phyloP scores from a whole-genome alignment of 2,888 invertebrate genomes.

The Cephus pygmeus region DNA sequence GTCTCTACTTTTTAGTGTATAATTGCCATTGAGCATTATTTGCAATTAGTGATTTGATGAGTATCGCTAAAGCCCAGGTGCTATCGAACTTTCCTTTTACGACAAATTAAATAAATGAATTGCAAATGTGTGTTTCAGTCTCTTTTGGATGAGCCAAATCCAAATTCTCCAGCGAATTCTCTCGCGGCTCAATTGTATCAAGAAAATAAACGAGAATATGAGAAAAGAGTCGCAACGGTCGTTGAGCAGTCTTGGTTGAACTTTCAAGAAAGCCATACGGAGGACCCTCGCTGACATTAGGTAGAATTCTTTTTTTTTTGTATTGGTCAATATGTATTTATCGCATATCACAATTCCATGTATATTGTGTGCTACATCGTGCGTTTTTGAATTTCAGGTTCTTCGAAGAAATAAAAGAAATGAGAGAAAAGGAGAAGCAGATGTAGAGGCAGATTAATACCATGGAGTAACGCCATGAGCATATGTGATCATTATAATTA shows the following conservation, averaged over 20 bases:
- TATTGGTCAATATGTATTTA: background rate
- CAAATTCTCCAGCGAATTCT: constrained; percentile 77
- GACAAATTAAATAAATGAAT: background rate
- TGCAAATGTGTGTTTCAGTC: constrained; percentile 67
- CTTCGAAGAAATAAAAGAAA: constrained; percentile 10
- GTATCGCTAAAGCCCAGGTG: background rate
- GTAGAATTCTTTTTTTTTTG: constrained; percentile 1
- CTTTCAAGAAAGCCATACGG: constrained; percentile 62
- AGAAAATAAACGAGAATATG: constrained; percentile 75
- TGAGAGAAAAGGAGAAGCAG: constrained; percentile 13
- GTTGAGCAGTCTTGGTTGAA: constrained; percentile 75
- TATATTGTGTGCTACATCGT: background rate
- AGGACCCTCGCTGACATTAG: constrained; percentile 64
- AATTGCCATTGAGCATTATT: too few relatives aligned
- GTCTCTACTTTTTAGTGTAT: constrained; percentile 15
- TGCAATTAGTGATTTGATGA: too few relatives aligned
- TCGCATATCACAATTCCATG: background rate
- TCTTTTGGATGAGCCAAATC: constrained; percentile 76
- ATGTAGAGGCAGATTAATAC: constrained; percentile 20
- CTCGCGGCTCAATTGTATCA: constrained; percentile 76
- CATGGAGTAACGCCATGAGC: constrained; percentile 31
- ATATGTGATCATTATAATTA: constrained; percentile 43
- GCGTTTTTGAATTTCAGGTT: constrained; percentile 17
- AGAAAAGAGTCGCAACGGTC: constrained; percentile 73
- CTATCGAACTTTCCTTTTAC: constrained; percentile 6